Conservation (phyloP, 2,797 vertebrate species). For the Simalia tracyae region DNA sequence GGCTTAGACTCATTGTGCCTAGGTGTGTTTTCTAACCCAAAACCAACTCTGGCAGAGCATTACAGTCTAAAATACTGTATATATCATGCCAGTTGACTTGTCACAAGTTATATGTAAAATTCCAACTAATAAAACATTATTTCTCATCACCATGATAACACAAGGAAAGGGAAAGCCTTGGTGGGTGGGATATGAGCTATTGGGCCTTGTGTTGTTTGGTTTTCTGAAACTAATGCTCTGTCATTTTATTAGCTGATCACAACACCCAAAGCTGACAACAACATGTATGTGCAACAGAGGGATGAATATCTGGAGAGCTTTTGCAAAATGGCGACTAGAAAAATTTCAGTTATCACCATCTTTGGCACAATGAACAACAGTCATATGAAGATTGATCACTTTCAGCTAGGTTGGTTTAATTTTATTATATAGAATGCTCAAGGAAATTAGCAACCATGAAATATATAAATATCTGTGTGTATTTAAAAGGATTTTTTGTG, state of each 20-base stretch:
- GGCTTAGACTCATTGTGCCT: neutral
- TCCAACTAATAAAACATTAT: neutral
- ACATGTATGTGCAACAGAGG: constrained; percentile 92
- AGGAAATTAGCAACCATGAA: neutral
- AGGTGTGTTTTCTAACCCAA: neutral
- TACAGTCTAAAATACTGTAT: neutral
- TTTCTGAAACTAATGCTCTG: constrained; percentile 51
- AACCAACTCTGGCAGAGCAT: neutral
- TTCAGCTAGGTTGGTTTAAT: constrained; percentile 88
- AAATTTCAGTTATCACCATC: constrained; percentile 92
- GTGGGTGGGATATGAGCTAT: neutral
- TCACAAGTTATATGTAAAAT: neutral
- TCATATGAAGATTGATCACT: constrained; percentile 99
- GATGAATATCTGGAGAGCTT: constrained; percentile 96
- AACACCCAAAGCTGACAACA: constrained; percentile 84
- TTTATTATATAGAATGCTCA: neutral
- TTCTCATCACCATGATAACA: neutral
- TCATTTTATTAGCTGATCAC: constrained; percentile 85
- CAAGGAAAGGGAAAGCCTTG: neutral
- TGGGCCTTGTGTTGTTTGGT: neutral
- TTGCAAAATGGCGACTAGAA: constrained; percentile 98
- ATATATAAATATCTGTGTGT: neutral
- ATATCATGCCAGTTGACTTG: neutral
- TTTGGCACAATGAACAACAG: constrained; percentile 92
- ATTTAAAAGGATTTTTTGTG: constrained; percentile 33